Base-by-base conservation (phyloP, 2,113 vertebrate genomes). In the Cynocephalus volans region DNA sequence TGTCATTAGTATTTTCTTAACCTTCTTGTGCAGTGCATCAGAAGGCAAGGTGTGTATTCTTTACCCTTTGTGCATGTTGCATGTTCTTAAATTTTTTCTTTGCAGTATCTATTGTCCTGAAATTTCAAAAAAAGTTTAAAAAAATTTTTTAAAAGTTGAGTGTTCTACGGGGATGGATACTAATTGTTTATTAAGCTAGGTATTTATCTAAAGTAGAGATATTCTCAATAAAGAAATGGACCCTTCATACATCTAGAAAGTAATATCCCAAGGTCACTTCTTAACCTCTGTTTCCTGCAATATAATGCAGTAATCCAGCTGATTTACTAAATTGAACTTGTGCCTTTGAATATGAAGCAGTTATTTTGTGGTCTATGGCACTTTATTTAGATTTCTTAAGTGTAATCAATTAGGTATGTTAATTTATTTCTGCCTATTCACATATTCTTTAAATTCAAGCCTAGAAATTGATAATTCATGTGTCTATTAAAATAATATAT, bases 371-470 rank as follows among this genome's bases (percentile, higher is more conserved):
- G 24, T 92, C 21, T 92, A 2, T 93, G 75, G 21, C 6, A 94
- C 83, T 97, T 97, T 77, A 76, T 95, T 97, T 97, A 83, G 83
- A 69, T 84, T 92, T 96, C 50, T 95, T 67, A 98, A 75, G 65
- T 90, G 8, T 96, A 84, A n/a, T 96, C 50, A 77, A 15, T 88
- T 72, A 93, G n/a, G 10, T 86, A 65, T 92, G 75, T 96, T 88
- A 88, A 84, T 96, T 94, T 97, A 70, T 26, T 81, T 97, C 12
- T 95, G 48, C 73, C 14, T 58, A 50, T 84, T 92, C 50, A 90
- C 17, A 31, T 86, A 72, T 86, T 83, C 48, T 97, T 96, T 58
- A 97, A 60, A 88, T 96, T 76, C 17, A 82, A 67, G 52, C 19
- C 85, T 96, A 96, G 41, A 96, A 89, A 86, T 76, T 96, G 80